phyloP scores from a whole-genome alignment of 2,797 vertebrate genomes.

The Botia almorhae region DNA sequence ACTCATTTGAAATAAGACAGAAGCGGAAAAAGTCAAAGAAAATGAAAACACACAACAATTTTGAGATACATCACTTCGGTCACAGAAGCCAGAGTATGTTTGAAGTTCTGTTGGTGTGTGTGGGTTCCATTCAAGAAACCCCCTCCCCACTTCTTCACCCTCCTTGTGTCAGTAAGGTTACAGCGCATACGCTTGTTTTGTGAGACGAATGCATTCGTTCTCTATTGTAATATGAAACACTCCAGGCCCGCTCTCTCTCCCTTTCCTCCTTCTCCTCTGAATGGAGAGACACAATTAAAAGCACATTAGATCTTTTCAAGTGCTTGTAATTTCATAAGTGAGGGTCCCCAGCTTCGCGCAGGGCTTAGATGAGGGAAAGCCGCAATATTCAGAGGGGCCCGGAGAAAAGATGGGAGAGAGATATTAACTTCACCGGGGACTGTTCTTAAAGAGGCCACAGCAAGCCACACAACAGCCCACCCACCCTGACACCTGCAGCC shows the following conservation, averaged over 20 bases:
- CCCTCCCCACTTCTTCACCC: constrained; percentile 62
- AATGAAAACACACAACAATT: constrained; percentile 45
- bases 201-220: constrained; percentile 64
- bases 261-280: constrained; percentile 75
- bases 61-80: constrained; percentile 51
- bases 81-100: constrained; percentile 56
- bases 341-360: constrained; percentile 58
- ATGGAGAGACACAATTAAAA: constrained; percentile 81
- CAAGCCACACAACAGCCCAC: constrained; percentile 66
- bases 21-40: constrained; percentile 44
- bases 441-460: constrained; percentile 75
- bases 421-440: constrained; percentile 78
- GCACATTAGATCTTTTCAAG: constrained; percentile 86
- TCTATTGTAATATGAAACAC: constrained; percentile 81
- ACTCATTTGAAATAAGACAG: constrained; percentile 57
- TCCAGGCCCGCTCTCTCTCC: constrained; percentile 68
- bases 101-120: constrained; percentile 62
- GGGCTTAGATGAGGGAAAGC: constrained; percentile 62
- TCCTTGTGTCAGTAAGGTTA: constrained; percentile 73
- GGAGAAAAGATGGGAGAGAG: constrained; percentile 83
- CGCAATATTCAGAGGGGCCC: constrained; percentile 76
- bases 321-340: constrained; percentile 85
- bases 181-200: constrained; percentile 69
- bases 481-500: constrained; percentile 71
- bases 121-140: constrained; percentile 58